Conservation (phyloP, 1,140 invertebrate genomes). For the Leptestheria dahalacensis region DNA sequence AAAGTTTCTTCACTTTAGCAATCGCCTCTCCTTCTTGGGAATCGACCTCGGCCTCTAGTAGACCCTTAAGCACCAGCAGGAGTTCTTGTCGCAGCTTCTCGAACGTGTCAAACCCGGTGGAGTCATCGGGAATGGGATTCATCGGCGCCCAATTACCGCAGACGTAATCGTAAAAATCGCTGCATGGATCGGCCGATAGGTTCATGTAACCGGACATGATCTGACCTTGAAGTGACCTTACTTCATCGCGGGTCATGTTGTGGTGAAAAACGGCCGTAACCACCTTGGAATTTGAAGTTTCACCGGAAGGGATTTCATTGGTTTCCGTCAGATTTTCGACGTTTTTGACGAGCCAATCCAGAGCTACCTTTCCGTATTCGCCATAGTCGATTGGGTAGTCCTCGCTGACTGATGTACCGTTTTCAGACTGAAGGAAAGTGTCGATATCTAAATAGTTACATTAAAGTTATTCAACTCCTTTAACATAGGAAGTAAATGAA, state of each 20-base stretch:
- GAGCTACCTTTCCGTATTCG: too few species aligned
- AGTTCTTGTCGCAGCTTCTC: conserved; percentile 62
- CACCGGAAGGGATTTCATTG: too few species aligned
- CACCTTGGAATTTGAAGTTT: neutral
- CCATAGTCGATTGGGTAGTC: too few species aligned
- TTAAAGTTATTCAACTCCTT: too few species aligned
- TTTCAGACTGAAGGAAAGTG: too few species aligned
- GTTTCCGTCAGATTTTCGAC: too few species aligned
- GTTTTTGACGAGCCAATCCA: too few species aligned
- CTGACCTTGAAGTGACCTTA: conserved; percentile 28
- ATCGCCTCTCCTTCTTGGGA: conserved; percentile 31
- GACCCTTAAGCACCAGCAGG: conserved; percentile 46
- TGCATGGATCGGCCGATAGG: conserved; percentile 55
- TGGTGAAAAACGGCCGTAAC: neutral
- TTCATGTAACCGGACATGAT: conserved; percentile 68
- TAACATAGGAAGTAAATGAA: too few species aligned
- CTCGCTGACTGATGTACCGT: too few species aligned
- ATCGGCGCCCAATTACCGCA: conserved; percentile 71
- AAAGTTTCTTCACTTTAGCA: conserved; percentile 60
- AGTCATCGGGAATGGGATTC: conserved; percentile 71
- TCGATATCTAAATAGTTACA: too few species aligned
- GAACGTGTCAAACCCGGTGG: conserved; percentile 63
- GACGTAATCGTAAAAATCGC: conserved; percentile 79
- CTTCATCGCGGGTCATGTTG: conserved; percentile 1
- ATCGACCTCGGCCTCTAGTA: conserved; percentile 38